Percentiles rank a stretch among this genome's conserved stretches.
Conservation (phyloP, 2,113 vertebrate genomes). For the Procavia capensis region DNA sequence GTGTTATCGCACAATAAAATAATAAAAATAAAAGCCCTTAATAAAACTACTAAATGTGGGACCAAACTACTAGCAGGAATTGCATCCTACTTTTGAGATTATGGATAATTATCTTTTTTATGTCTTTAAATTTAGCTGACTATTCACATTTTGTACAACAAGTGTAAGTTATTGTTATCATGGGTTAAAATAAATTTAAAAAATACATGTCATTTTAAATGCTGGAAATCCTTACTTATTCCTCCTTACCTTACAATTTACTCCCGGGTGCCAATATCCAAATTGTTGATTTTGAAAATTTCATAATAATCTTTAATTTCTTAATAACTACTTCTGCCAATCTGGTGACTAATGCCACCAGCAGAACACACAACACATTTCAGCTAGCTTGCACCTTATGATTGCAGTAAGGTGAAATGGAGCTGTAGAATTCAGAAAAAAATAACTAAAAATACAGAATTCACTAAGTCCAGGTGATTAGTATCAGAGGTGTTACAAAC, state of each 20-base stretch:
- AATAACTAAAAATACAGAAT: conserved; percentile 1
- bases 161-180: background rate
- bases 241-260: background rate
- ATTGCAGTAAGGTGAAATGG: background rate
- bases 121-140: no score
- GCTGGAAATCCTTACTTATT: background rate
- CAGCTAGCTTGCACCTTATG: background rate
- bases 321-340: background rate
- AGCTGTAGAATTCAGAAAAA: background rate
- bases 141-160: no score
- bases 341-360: background rate
- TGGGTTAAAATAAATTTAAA: background rate
- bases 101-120: no score
- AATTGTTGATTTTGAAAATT: background rate
- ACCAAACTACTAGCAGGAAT: no score
- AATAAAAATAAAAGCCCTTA: no score
- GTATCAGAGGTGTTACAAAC: background rate
- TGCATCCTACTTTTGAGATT: no score
- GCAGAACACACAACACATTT: background rate
- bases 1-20: no score
- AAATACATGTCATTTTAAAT: conserved; percentile 2
- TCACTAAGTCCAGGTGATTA: background rate
- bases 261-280: background rate
- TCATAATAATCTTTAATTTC: background rate
- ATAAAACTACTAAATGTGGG: no score